Base-by-base conservation (phyloP, 2,888 invertebrate genomes). In the Epinotia ramella region DNA sequence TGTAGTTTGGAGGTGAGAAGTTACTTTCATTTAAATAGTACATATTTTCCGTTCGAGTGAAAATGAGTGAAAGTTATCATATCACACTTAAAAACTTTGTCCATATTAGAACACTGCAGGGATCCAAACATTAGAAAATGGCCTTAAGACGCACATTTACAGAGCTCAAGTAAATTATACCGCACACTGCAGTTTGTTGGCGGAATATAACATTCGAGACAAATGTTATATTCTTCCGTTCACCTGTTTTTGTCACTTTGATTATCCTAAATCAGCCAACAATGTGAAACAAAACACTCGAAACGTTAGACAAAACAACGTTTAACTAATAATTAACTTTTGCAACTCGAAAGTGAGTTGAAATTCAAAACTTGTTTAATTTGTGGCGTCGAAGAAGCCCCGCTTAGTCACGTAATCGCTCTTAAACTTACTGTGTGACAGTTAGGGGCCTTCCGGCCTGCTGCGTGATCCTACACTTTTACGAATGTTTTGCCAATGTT, bases 351-450 rank as follows among this genome's bases (percentile, higher is more conserved):
- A 81, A 82, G 81, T 82, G 81, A 79, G 85, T 87, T 81, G 84
- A 83, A 87, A 88, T 88, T 85, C 82, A 82, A 81, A 92, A 94
- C 88, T 94, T 93, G 91, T 91, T 91, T 93, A 93, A 93, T 94
- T 93, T 93, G 93, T 84, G 91, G 90, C 86, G 78, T 79, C 66
- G 83, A 88, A 88, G 87, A 86, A 88, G 87, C 81, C 81, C 83
- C 86, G 94, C 94, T 93, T 94, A 94, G 94, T 93, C 94, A 94
- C 93, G 93, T 92, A 91, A 91, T 87, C 84, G 85, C 91, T 87
- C 92, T 91, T 85, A 78, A 90, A 91, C 87, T 89, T 81, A 81
- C 80, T 76, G 73, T 71, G 80, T 78, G 76, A 77, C 73, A 77
- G 78, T 73, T 67, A 66, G 70, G 77, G 77, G 63, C 69, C 72